Evolutionary conservation across 2,113 vertebrate genomes (phyloP).

Genomic region (Balaenoptera acutorostrata): DNA sequence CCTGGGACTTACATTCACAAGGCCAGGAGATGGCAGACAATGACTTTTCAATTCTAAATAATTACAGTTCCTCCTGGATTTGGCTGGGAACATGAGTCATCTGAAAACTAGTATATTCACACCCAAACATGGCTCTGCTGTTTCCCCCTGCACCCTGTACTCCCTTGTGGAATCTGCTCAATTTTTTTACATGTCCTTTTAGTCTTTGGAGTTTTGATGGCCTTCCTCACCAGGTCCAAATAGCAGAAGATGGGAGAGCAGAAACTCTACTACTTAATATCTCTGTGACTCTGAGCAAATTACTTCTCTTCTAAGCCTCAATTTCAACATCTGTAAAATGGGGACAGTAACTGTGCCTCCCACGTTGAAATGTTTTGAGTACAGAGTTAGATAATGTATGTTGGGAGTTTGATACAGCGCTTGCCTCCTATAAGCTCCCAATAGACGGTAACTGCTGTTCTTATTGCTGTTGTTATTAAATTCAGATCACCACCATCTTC

Average conservation of each 20-base stretch:
- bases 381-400: neutral
- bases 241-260: neutral
- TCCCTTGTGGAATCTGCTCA: neutral
- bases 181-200: neutral
- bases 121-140: neutral
- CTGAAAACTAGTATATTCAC: neutral
- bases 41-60: conserved; percentile 36
- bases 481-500: neutral
- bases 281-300: neutral
- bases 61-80: neutral
- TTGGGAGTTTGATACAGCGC: neutral
- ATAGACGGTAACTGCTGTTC: neutral
- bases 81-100: neutral
- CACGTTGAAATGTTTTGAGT: neutral
- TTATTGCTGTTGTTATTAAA: neutral
- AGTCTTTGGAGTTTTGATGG: neutral
- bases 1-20: neutral
- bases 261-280: neutral
- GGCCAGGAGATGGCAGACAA: neutral
- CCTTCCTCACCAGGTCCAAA: neutral
- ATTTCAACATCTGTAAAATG: neutral
- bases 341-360: neutral
- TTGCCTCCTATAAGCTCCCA: neutral
- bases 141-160: neutral
- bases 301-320: neutral